Percentiles rank a stretch among this genome's conserved stretches.
Evolutionary conservation across 1,140 invertebrate species (phyloP).

Genomic region (Drosophila parvula): DNA sequence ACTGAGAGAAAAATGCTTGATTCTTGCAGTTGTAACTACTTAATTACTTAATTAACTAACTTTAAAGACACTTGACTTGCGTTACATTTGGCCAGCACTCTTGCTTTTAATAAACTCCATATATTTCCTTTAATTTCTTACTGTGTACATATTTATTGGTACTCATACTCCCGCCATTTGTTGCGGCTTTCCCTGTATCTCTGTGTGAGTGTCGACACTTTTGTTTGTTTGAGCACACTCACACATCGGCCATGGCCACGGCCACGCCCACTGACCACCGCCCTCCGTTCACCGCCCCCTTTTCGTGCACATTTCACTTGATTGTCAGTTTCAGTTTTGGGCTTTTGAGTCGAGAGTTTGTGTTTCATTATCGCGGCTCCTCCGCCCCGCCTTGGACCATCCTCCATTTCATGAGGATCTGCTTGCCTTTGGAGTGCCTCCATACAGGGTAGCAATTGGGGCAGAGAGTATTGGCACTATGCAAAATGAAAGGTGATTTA

Average conservation of each 20-base stretch:
- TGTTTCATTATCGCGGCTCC: slow-evolving; percentile 47
- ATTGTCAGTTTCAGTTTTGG: slow-evolving; percentile 52
- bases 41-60: too few species aligned
- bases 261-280: slow-evolving; percentile 8
- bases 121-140: neutral
- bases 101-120: neutral
- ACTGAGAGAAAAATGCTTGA: neutral
- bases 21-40: too few species aligned
- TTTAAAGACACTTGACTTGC: neutral
- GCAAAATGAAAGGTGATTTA: neutral
- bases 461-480: neutral
- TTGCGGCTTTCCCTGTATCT: slow-evolving; percentile 24
- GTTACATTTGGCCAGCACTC: neutral
- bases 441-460: neutral
- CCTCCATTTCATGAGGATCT: neutral
- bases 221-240: slow-evolving; percentile 25
- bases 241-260: neutral
- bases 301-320: slow-evolving; percentile 43
- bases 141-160: slow-evolving; percentile 36
- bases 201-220: slow-evolving; percentile 13
- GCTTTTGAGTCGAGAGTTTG: slow-evolving; percentile 45
- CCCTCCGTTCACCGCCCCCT: neutral
- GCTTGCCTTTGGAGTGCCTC: slow-evolving; percentile 1
- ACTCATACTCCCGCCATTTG: slow-evolving; percentile 11
- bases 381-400: neutral